These are phyloP conservation scores for Cranoglanis bouderius DNA, from an alignment of 2,113 vertebrate species.

Conservation along the genomic window DNA sequence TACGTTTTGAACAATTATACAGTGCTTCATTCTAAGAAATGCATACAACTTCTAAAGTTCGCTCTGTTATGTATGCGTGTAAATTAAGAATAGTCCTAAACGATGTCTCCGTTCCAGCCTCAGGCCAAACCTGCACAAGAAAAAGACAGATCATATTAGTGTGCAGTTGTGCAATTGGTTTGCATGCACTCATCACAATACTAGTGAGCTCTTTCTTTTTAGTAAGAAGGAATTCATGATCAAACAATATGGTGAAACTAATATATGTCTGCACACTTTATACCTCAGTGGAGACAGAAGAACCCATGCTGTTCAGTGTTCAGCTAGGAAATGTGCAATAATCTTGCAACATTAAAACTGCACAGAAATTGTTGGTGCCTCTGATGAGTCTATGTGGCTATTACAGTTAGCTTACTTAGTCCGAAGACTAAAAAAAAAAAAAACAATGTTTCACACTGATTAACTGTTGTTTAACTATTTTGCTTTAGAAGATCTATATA, in stretches of 20 bases:
- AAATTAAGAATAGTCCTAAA: background rate
- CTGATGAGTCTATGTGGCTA: background rate
- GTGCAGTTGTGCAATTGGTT: background rate
- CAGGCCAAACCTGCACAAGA: slow-evolving; percentile 66
- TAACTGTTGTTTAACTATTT: background rate
- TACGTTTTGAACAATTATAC: slow-evolving; percentile 53
- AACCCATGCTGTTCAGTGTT: background rate
- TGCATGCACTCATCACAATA: background rate
- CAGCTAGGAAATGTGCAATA: background rate
- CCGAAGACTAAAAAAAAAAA: too few relatives aligned
- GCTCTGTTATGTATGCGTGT: background rate
- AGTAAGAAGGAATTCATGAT: background rate
- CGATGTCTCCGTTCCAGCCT: slow-evolving; percentile 37
- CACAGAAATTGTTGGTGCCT: background rate
- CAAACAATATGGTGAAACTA: background rate
- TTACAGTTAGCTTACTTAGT: too few relatives aligned
- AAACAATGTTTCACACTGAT: background rate
- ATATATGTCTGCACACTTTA: background rate
- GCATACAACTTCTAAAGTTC: slow-evolving; percentile 6
- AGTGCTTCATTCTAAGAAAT: slow-evolving; percentile 45
- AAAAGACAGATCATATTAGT: background rate
- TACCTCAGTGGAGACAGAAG: background rate
- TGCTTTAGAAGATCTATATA: background rate
- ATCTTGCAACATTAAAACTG: background rate
- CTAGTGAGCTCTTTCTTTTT: background rate